Evolutionary conservation across 1,140 invertebrate genomes (phyloP).

Genomic region (Steinernema khuongi): DNA sequence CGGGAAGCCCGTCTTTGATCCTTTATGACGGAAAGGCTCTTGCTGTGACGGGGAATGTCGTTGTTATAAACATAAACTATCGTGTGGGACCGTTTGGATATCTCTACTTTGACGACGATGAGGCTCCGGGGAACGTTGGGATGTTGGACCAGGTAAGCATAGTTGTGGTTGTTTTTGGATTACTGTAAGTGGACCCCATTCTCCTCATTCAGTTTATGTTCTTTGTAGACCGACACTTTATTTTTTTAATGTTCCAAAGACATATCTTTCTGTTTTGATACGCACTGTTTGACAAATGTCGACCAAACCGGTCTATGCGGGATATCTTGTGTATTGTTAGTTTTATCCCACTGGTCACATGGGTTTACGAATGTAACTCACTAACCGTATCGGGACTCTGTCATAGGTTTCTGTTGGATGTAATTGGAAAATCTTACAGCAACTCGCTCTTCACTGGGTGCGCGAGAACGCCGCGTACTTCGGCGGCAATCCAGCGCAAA

Average conservation of each 20-base stretch:
- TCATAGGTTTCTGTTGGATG: too few species aligned
- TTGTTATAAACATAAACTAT: conserved; percentile 58
- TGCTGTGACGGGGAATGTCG: conserved; percentile 49
- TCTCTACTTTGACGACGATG: conserved; percentile 59
- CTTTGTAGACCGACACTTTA: too few species aligned
- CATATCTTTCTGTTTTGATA: too few species aligned
- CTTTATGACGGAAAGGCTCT: conserved; percentile 57
- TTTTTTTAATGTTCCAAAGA: too few species aligned
- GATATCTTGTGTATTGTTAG: too few species aligned
- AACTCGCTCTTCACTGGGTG: conserved; percentile 82
- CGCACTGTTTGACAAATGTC: too few species aligned
- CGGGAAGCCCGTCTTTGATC: conserved; percentile 51
- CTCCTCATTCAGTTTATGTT: too few species aligned
- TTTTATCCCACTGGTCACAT: too few species aligned
- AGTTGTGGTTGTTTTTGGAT: background rate
- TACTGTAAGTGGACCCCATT: background rate
- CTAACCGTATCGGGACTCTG: too few species aligned
- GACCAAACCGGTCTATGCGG: too few species aligned
- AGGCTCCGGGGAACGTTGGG: conserved; percentile 87
- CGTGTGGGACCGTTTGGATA: conserved; percentile 57
- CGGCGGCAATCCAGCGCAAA: conserved; percentile 77
- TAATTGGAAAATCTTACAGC: conserved; percentile 52
- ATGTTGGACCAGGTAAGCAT: conserved; percentile 70
- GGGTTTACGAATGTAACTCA: too few species aligned
- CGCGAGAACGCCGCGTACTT: conserved; percentile 85